These are phyloP conservation scores for Cheilosia impressa DNA, from an alignment of 2,888 invertebrate genomes.

Conservation along the genomic window DNA sequence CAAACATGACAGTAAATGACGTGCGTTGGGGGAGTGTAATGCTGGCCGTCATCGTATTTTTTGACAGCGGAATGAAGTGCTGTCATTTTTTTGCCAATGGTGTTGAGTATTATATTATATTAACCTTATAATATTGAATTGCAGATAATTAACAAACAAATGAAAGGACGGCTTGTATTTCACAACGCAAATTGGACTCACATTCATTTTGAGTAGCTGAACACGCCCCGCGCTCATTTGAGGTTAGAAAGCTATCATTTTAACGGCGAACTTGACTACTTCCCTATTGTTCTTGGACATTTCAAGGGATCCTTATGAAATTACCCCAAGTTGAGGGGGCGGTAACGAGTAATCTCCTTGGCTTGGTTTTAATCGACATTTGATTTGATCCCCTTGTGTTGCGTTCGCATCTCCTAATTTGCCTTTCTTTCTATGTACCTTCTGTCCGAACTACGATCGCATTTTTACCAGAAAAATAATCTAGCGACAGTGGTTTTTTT, in stretches of 20 bases:
- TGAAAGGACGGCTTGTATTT: too few relatives aligned
- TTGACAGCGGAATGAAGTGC: too few relatives aligned
- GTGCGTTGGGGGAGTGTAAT: too few relatives aligned
- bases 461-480: background rate
- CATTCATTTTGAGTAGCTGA: too few relatives aligned
- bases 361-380: conserved; percentile 63
- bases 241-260: conserved; percentile 13
- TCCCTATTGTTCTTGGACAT: background rate
- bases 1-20: too few relatives aligned
- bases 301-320: conserved; percentile 44
- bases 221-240: background rate
- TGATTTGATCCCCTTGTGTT: conserved; percentile 55
- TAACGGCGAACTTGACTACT: conserved; percentile 13
- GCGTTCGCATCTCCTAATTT: conserved; percentile 55
- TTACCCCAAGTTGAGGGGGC: conserved; percentile 23
- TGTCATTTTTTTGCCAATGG: too few relatives aligned
- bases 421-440: conserved; percentile 34
- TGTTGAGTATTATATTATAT: too few relatives aligned
- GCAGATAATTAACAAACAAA: too few relatives aligned
- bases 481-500: background rate
- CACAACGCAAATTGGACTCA: too few relatives aligned
- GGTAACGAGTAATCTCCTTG: conserved; percentile 32
- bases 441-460: conserved; percentile 14
- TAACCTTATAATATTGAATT: too few relatives aligned
- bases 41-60: too few relatives aligned